These are phyloP conservation scores for Mesaphorura yosii DNA, from an alignment of 1,140 invertebrate species.

Conservation along the genomic window DNA sequence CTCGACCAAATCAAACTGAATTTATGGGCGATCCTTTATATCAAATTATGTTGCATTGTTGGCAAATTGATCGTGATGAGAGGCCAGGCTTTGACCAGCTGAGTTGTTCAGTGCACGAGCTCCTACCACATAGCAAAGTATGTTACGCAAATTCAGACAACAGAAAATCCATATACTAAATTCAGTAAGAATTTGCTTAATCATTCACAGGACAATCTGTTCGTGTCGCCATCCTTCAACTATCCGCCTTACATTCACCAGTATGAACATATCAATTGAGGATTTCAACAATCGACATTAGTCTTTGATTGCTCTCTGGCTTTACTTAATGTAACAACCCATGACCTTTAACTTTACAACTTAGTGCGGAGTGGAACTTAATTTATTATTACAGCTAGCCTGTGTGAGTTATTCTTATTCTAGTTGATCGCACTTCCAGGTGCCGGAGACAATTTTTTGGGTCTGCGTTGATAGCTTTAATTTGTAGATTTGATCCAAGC, in stretches of 20 bases:
- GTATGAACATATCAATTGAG: constrained; percentile 21
- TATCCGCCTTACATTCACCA: constrained; percentile 28
- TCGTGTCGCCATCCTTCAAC: constrained; percentile 20
- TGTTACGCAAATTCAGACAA: not conserved
- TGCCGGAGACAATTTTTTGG: no score
- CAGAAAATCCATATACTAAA: not conserved
- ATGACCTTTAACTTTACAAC: no score
- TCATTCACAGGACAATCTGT: constrained; percentile 28
- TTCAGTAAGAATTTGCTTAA: no score
- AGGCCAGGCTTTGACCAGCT: constrained; percentile 48
- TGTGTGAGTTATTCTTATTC: no score
- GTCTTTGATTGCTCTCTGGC: not conserved
- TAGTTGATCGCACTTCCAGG: no score
- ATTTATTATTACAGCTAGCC: no score
- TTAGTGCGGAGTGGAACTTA: no score
- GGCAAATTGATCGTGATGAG: constrained; percentile 68
- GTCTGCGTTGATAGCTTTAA: no score
- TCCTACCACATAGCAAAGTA: constrained; percentile 28
- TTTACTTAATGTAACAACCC: not conserved
- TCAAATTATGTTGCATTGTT: constrained; percentile 69
- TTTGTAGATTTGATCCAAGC: no score
- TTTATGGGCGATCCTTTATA: constrained; percentile 60
- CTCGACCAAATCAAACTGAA: constrained; percentile 55
- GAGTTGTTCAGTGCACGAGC: constrained; percentile 27
- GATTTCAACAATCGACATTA: not conserved